Percentiles rank a stretch among this genome's conserved stretches.
These are phyloP conservation scores for Pandion haliaetus DNA, from an alignment of 2,113 vertebrate species.

Conservation along the genomic window DNA sequence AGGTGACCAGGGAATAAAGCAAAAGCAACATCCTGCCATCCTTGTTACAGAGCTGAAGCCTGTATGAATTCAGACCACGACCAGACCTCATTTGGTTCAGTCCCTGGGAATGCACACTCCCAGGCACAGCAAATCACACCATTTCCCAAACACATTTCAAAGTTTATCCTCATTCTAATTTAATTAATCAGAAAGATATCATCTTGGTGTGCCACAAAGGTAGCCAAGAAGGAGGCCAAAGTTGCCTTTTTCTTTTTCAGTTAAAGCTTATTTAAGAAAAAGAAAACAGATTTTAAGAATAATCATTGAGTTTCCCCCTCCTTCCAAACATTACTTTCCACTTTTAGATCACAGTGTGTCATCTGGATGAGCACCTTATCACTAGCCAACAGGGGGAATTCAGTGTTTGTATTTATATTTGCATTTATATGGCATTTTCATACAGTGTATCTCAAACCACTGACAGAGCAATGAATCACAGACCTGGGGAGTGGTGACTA, in stretches of 20 bases:
- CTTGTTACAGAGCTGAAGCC: background rate
- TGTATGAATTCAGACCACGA: background rate
- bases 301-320: background rate
- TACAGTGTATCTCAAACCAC: constrained; percentile 67
- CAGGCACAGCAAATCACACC: background rate
- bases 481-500: constrained; percentile 53
- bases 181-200: constrained; percentile 32
- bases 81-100: background rate
- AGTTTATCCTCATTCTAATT: constrained; percentile 33
- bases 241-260: background rate
- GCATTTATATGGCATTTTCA: constrained; percentile 82
- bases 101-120: background rate
- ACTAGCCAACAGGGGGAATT: constrained; percentile 71
- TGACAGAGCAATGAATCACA: constrained; percentile 80
- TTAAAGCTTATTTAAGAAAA: constrained; percentile 35
- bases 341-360: constrained; percentile 71
- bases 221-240: background rate
- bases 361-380: constrained; percentile 80
- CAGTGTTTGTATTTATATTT: constrained; percentile 76
- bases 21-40: background rate
- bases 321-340: constrained; percentile 59
- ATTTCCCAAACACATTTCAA: background rate
- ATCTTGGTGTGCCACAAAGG: background rate
- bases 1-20: background rate
- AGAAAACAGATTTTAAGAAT: constrained; percentile 20